Evolutionary conservation across 2,888 invertebrate genomes (phyloP).

Genomic region (Scaeva pyrastri): DNA sequence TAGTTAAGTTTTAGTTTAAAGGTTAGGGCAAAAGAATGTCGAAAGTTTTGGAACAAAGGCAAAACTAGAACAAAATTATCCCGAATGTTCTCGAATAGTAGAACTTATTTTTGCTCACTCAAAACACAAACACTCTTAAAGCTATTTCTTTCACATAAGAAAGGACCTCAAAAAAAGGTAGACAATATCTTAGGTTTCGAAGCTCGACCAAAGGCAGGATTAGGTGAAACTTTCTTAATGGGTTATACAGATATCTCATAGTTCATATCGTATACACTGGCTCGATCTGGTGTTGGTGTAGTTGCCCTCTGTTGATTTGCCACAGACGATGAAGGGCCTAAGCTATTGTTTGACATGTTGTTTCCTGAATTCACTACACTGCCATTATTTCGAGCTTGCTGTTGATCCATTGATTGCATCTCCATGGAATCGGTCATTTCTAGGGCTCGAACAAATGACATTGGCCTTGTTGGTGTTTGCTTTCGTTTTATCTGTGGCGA

Average conservation of each 20-base stretch:
- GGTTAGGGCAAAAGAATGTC: neutral
- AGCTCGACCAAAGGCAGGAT: conserved; percentile 69
- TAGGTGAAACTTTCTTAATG: conserved; percentile 81
- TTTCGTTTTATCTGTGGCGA: conserved; percentile 87
- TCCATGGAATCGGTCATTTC: conserved; percentile 96
- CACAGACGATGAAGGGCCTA: conserved; percentile 77
- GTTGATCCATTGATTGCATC: conserved; percentile 86
- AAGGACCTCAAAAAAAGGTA: conserved; percentile 62
- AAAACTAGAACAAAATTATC: neutral
- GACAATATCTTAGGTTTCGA: conserved; percentile 68
- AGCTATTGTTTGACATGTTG: conserved; percentile 62
- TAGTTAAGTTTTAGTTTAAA: neutral
- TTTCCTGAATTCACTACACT: conserved; percentile 76
- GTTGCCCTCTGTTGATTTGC: conserved; percentile 84
- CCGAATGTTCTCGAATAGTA: too few relatives aligned
- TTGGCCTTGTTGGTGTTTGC: conserved; percentile 87
- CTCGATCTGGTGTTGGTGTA: conserved; percentile 91
- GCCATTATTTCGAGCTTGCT: conserved; percentile 80
- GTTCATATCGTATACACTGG: conserved; percentile 97
- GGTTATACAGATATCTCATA: conserved; percentile 97
- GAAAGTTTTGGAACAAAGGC: conserved; percentile 1
- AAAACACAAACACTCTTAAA: neutral
- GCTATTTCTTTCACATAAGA: neutral
- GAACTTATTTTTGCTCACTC: neutral
- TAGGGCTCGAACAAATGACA: conserved; percentile 94